Evolutionary conservation across 2,888 invertebrate species (phyloP).

Genomic region (Agapetus fuscipes): DNA sequence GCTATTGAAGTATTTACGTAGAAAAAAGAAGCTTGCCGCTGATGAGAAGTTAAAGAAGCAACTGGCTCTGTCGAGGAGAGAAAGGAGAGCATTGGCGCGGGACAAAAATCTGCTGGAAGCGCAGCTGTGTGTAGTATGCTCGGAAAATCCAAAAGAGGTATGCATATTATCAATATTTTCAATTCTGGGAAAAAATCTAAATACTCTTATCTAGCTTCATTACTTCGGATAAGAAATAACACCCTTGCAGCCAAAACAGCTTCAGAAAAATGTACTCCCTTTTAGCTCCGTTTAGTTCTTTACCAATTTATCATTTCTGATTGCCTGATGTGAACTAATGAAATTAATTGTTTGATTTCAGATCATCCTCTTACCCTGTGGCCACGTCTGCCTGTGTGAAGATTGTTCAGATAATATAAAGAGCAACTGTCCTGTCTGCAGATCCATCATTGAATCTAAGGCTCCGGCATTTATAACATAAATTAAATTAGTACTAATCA

Average conservation of each 20-base stretch:
- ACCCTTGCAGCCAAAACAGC: too few relatives aligned
- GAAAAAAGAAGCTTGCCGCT: constrained; percentile 40
- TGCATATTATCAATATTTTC: constrained; percentile 7
- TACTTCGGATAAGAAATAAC: too few relatives aligned
- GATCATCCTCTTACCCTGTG: constrained; percentile 80
- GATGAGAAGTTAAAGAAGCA: constrained; percentile 51
- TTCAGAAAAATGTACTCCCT: too few relatives aligned
- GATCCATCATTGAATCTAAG: constrained; percentile 56
- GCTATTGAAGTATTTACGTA: constrained; percentile 40
- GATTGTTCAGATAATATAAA: constrained; percentile 69
- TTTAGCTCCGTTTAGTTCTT: too few relatives aligned
- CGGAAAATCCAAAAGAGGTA: constrained; percentile 73
- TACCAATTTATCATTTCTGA: too few relatives aligned
- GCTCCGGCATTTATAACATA: constrained; percentile 69
- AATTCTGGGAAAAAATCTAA: neutral
- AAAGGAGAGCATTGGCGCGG: constrained; percentile 54
- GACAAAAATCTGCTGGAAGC: constrained; percentile 50
- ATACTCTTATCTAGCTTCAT: constrained; percentile 2
- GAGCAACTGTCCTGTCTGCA: constrained; percentile 70
- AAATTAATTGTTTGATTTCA: constrained; percentile 38
- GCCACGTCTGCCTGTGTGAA: constrained; percentile 83
- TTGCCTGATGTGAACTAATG: too few relatives aligned
- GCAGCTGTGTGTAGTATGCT: constrained; percentile 78
- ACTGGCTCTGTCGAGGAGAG: constrained; percentile 55
- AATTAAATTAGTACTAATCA: too few relatives aligned